Evolutionary conservation across 2,113 vertebrate genomes (phyloP).

Genomic region (Sinocyclocheilus anshuiensis): DNA sequence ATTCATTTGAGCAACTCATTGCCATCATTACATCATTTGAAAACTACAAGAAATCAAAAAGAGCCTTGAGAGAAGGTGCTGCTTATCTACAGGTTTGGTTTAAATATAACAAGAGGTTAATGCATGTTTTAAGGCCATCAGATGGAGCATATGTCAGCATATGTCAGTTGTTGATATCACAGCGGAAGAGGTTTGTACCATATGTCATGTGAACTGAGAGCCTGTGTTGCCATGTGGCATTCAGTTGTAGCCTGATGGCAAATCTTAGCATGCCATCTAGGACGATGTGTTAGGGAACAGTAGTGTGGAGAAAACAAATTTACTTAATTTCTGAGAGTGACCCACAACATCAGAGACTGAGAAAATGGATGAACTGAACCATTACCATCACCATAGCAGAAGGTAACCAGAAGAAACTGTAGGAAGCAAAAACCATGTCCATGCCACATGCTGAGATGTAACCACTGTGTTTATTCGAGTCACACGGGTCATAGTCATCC

Average conservation of each 20-base stretch:
- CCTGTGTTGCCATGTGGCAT: neutral
- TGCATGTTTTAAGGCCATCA: constrained; percentile 9
- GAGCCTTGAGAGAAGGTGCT: neutral
- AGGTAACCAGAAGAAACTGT: neutral
- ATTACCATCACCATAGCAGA: neutral
- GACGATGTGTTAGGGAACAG: constrained; percentile 12
- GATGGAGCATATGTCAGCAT: constrained; percentile 6
- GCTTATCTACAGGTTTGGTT: neutral
- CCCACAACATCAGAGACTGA: neutral
- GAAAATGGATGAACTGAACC: neutral
- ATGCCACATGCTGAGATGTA: neutral
- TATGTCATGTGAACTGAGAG: neutral
- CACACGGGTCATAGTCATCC: too few species aligned
- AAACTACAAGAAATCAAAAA: neutral
- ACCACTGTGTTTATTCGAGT: neutral
- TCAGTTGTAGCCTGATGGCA: constrained; percentile 26
- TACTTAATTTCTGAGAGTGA: constrained; percentile 27
- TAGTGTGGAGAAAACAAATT: neutral
- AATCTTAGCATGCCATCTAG: constrained; percentile 9
- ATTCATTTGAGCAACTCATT: neutral
- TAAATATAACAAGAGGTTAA: neutral
- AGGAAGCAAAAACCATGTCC: neutral
- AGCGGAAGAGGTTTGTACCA: constrained; percentile 4
- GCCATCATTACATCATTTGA: neutral
- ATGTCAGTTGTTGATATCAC: constrained; percentile 24